Percentiles rank a stretch among this genome's conserved stretches.
Conservation (phyloP, 2,797 vertebrate genomes). For the Orientallactaga sibirica region DNA sequence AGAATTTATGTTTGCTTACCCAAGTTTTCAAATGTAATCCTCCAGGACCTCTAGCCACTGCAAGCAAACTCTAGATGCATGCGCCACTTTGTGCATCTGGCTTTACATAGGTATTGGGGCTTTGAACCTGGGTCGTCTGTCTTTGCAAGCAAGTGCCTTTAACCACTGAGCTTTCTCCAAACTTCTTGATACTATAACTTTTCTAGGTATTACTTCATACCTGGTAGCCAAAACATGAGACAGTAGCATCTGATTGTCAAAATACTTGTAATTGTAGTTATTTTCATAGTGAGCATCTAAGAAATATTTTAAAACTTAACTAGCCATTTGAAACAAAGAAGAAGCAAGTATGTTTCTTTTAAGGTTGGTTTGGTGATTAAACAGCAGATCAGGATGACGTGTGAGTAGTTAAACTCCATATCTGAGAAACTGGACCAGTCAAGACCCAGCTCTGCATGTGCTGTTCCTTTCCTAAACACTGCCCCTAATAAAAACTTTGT, state of each 20-base stretch:
- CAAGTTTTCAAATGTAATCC: background rate
- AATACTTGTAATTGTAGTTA: constrained; percentile 30
- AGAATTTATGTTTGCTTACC: constrained; percentile 34
- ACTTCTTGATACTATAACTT: constrained; percentile 11
- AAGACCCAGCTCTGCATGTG: background rate
- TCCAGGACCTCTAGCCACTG: background rate
- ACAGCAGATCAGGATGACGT: background rate
- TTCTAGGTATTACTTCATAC: constrained; percentile 35
- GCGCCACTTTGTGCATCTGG: too few relatives aligned
- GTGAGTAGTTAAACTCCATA: background rate
- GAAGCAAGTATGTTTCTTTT: constrained; percentile 31
- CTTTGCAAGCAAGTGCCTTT: too few relatives aligned
- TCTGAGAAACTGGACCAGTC: background rate
- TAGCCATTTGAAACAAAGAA: constrained; percentile 43
- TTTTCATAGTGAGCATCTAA: constrained; percentile 43
- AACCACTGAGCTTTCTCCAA: background rate
- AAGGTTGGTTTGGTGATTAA: constrained; percentile 51
- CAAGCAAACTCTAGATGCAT: too few relatives aligned
- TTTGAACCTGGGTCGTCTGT: too few relatives aligned
- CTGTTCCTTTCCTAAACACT: background rate
- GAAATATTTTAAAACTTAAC: background rate
- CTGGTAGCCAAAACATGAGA: constrained; percentile 35
- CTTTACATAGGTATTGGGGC: too few relatives aligned
- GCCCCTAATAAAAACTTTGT: background rate
- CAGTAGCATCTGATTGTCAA: constrained; percentile 54